phyloP scores from a whole-genome alignment of 2,113 vertebrate species.

The Pangasianodon hypophthalmus region DNA sequence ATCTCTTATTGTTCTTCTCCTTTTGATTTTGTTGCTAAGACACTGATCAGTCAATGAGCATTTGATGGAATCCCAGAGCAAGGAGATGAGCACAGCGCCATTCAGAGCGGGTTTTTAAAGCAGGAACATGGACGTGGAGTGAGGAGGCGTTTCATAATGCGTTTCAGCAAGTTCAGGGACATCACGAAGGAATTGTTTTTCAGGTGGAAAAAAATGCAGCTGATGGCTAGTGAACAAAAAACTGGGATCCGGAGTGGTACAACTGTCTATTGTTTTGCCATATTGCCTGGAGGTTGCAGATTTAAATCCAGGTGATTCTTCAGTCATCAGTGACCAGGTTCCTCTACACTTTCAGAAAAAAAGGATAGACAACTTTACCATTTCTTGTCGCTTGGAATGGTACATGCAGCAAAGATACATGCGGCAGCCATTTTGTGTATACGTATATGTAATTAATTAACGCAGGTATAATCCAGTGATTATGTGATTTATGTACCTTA shows the following conservation, averaged over 20 bases:
- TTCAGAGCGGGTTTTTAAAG: conserved; percentile 9
- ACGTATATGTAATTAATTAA: too few species aligned
- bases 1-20: neutral
- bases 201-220: neutral
- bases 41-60: conserved; percentile 16
- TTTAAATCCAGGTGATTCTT: neutral
- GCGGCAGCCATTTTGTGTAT: neutral
- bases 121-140: neutral
- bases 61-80: neutral
- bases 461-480: neutral
- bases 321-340: neutral
- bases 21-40: conserved; percentile 24
- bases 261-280: neutral
- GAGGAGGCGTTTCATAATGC: conserved; percentile 6
- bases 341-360: neutral
- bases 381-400: neutral
- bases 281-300: neutral
- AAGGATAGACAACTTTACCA: neutral
- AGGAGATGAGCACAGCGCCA: neutral
- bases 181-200: neutral
- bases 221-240: neutral
- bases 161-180: neutral
- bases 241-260: neutral
- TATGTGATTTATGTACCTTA: neutral
- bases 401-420: neutral